Evolutionary conservation across 2,113 vertebrate genomes (phyloP).

Genomic region (Petaurus breviceps): DNA sequence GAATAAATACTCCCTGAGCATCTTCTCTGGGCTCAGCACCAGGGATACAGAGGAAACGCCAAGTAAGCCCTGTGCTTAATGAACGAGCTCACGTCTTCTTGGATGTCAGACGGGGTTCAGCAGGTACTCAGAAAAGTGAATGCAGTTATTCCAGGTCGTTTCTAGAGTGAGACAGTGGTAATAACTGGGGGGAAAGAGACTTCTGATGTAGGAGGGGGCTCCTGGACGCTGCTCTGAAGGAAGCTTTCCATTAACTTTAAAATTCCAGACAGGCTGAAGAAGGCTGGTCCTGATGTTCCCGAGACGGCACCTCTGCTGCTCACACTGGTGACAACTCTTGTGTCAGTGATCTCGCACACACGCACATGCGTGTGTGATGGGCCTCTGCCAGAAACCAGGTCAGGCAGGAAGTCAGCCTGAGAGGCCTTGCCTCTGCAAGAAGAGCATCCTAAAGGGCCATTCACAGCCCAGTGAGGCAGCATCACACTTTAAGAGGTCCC

Average conservation of each 20-base stretch:
- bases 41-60: neutral
- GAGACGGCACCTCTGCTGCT: too few relatives aligned
- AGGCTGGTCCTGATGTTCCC: neutral
- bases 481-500: neutral
- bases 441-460: neutral
- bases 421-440: neutral
- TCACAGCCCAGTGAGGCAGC: neutral
- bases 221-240: neutral
- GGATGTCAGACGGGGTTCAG: neutral
- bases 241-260: neutral
- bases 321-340: too few relatives aligned
- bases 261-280: neutral
- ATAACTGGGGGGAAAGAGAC: neutral
- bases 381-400: neutral
- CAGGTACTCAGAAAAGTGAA: neutral
- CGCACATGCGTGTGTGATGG: neutral
- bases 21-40: neutral
- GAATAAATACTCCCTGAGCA: neutral
- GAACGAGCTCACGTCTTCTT: neutral
- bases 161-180: neutral
- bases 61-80: neutral
- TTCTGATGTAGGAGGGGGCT: neutral
- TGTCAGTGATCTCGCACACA: neutral
- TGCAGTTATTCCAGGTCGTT: neutral
- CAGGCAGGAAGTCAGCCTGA: neutral